A percentile compares a stretch with the other conserved stretches of the same genome.
Conservation (phyloP, 2,113 vertebrate genomes). For the Pseudolaguvia tuberculata region DNA sequence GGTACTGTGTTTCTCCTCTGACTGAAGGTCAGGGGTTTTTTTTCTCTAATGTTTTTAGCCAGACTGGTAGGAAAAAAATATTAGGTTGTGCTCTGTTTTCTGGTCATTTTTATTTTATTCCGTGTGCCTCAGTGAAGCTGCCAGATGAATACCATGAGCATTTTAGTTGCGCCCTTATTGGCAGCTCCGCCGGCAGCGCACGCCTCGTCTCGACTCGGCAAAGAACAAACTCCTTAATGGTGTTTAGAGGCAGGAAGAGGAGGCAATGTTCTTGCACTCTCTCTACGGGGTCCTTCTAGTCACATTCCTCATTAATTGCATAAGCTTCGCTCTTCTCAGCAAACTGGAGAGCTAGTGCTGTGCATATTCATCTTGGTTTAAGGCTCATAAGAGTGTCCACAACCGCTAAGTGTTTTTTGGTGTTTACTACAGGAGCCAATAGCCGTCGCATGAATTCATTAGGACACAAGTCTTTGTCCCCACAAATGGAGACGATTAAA, state of each 20-base stretch:
- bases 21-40: constrained; percentile 24
- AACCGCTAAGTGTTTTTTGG: constrained; percentile 28
- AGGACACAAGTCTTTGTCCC: constrained; percentile 8
- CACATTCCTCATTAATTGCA: constrained; percentile 42
- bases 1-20: constrained; percentile 9
- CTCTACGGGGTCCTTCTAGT: constrained; percentile 33
- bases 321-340: constrained; percentile 25
- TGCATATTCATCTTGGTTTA: constrained; percentile 32
- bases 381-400: constrained; percentile 23
- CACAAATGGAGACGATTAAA: too few species aligned
- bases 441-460: constrained; percentile 20
- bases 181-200: constrained; percentile 10
- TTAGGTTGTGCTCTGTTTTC: not conserved
- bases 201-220: constrained; percentile 29
- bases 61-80: constrained; percentile 19
- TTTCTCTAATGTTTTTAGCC: constrained; percentile 19
- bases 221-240: constrained; percentile 45
- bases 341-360: constrained; percentile 3
- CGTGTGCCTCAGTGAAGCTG: constrained; percentile 14
- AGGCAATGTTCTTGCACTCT: constrained; percentile 31
- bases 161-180: constrained; percentile 30
- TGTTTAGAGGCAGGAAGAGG: constrained; percentile 32
- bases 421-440: constrained; percentile 36
- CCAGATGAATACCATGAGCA: constrained; percentile 36
- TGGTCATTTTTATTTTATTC: constrained; percentile 10